Conservation (phyloP, 2,797 vertebrate species). For the Gobionotothen gibberifrons region DNA sequence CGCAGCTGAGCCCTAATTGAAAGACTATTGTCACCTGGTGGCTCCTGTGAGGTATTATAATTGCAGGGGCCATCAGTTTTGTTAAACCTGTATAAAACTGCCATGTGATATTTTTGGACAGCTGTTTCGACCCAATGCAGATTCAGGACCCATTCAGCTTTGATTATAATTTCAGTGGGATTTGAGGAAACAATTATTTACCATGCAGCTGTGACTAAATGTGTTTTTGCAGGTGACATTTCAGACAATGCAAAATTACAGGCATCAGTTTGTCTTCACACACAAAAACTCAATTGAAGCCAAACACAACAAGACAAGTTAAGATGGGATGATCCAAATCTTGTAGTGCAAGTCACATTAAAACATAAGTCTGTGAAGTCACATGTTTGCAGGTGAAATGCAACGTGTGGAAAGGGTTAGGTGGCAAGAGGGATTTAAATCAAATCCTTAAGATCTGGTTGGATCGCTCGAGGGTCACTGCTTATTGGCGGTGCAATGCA, state of each 20-base stretch:
- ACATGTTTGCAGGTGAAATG: not conserved
- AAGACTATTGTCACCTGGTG: constrained; percentile 24
- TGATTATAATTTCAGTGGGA: constrained; percentile 44
- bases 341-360: not conserved
- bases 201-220: constrained; percentile 20
- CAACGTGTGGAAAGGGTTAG: not conserved
- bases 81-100: constrained; percentile 34
- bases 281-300: not conserved
- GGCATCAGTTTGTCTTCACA: no score
- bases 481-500: rapidly evolving
- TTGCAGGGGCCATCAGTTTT: constrained; percentile 22
- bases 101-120: constrained; percentile 40
- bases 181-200: constrained; percentile 19
- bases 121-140: constrained; percentile 10
- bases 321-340: not conserved
- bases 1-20: constrained; percentile 17
- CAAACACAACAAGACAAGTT: not conserved
- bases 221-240: constrained; percentile 16
- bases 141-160: constrained; percentile 16
- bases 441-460: not conserved
- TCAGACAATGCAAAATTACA: not conserved
- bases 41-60: constrained; percentile 36
- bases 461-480: not conserved
- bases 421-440: not conserved
- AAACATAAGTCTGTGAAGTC: not conserved